Percentiles rank a stretch among this genome's conserved stretches.
phyloP scores from a whole-genome alignment of 2,113 vertebrate genomes.

The Cinclus mexicanus region DNA sequence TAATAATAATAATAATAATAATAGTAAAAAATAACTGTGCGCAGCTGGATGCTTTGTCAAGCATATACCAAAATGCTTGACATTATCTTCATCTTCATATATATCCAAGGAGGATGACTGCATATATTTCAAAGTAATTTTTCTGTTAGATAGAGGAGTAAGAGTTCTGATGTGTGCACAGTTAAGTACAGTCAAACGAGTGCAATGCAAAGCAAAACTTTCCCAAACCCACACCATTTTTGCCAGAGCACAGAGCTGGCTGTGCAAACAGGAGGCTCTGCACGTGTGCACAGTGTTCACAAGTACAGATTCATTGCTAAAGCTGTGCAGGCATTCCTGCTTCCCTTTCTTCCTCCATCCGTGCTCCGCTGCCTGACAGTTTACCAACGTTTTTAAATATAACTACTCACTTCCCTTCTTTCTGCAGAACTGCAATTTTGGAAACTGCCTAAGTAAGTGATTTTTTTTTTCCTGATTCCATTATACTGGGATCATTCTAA shows the following conservation, averaged over 20 bases:
- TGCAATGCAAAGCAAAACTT: not conserved
- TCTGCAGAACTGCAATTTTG: conserved; percentile 2
- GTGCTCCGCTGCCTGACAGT: not conserved
- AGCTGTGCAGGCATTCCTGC: not conserved
- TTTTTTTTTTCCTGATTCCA: not conserved
- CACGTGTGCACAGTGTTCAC: not conserved
- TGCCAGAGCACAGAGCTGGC: not conserved
- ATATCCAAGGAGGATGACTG: conserved; percentile 27
- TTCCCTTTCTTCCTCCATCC: not conserved
- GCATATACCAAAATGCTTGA: conserved; percentile 5
- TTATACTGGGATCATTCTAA: conserved; percentile 27
- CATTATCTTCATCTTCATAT: conserved; percentile 30
- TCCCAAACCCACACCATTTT: not conserved
- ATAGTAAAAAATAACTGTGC: conserved; percentile 23
- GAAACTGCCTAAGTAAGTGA: not conserved
- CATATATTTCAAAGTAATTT: conserved; percentile 11
- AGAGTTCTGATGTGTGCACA: not conserved
- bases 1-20: conserved; percentile 44
- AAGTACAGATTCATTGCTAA: not conserved
- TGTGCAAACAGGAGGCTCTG: not conserved
- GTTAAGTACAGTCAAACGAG: not conserved
- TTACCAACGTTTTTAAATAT: not conserved
- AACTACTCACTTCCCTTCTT: not conserved
- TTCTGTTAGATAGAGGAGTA: not conserved
- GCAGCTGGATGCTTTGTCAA: not conserved